Percentiles rank a stretch among this genome's conserved stretches.
These are phyloP conservation scores for Chiloscyllium plagiosum DNA, from an alignment of 2,113 vertebrate species.

Conservation along the genomic window DNA sequence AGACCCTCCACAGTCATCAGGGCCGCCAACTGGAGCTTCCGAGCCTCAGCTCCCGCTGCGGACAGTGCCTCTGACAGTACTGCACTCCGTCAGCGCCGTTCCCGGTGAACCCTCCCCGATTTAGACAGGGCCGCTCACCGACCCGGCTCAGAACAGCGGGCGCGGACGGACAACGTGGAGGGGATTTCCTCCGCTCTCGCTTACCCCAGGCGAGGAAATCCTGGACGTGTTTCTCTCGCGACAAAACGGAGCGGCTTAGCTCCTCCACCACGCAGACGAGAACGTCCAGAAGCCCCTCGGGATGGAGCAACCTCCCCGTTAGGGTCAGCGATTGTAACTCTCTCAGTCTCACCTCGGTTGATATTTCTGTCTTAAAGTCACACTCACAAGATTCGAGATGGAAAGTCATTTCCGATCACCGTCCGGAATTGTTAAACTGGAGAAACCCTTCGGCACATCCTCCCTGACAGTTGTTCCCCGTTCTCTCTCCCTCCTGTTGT, in stretches of 20 bases:
- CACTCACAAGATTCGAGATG: conserved; percentile 36
- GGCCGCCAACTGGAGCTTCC: too few relatives aligned
- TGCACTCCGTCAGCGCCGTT: too few relatives aligned
- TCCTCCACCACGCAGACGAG: conserved; percentile 74
- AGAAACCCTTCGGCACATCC: not conserved
- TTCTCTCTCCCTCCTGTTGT: not conserved
- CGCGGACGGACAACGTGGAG: too few relatives aligned
- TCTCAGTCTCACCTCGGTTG: conserved; percentile 43
- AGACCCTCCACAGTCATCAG: too few relatives aligned
- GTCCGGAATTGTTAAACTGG: not conserved
- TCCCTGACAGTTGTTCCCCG: not conserved
- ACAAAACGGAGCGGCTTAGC: conserved; percentile 58
- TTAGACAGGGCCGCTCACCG: too few relatives aligned
- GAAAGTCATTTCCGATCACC: not conserved
- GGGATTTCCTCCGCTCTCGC: conserved; percentile 28
- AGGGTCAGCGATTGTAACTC: conserved; percentile 45
- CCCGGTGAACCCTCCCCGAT: too few relatives aligned
- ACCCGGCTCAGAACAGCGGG: too few relatives aligned
- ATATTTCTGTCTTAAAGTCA: conserved; percentile 45
- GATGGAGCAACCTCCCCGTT: conserved; percentile 53
- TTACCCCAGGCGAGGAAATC: conserved; percentile 77
- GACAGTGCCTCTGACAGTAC: too few relatives aligned
- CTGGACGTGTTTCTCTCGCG: conserved; percentile 63
- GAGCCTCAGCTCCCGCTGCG: too few relatives aligned
- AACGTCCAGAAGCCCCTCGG: conserved; percentile 73